These are phyloP conservation scores for Gnathonemus longibarbis DNA, from an alignment of 2,113 vertebrate genomes.

Conservation along the genomic window DNA sequence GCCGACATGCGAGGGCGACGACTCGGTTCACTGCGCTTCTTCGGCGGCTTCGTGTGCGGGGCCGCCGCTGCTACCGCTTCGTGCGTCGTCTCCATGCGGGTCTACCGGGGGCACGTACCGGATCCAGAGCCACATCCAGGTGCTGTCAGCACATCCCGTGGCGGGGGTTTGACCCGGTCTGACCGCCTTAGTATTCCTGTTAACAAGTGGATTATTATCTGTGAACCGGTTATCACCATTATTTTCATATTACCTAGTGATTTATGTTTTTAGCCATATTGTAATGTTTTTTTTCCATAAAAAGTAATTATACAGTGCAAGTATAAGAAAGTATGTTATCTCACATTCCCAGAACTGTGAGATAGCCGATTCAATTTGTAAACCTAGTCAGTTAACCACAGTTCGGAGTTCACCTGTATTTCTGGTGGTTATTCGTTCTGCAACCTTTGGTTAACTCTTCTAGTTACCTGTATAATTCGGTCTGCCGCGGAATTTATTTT, in stretches of 20 bases:
- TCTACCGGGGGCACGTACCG: constrained; percentile 15
- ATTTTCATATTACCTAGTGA: neutral
- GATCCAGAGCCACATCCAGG: neutral
- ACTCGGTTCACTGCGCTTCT: neutral
- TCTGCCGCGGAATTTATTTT: neutral
- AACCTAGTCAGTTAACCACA: neutral
- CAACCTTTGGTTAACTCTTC: neutral
- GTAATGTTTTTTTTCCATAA: neutral
- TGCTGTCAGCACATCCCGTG: neutral
- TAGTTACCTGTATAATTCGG: neutral
- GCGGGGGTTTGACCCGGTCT: neutral
- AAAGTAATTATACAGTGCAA: neutral
- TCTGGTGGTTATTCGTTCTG: neutral
- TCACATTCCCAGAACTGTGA: neutral
- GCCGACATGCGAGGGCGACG: neutral
- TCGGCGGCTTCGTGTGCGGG: constrained; percentile 32
- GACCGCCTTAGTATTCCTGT: neutral
- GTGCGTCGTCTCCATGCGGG: constrained; percentile 23
- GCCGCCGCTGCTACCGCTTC: constrained; percentile 25
- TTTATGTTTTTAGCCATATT: neutral
- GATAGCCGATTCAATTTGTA: neutral
- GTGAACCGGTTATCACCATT: neutral
- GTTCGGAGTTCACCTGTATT: neutral
- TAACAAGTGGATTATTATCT: neutral
- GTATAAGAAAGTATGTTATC: neutral